Evolutionary conservation across 2,113 vertebrate genomes (phyloP).

Genomic region (Pseudonaja textilis): DNA sequence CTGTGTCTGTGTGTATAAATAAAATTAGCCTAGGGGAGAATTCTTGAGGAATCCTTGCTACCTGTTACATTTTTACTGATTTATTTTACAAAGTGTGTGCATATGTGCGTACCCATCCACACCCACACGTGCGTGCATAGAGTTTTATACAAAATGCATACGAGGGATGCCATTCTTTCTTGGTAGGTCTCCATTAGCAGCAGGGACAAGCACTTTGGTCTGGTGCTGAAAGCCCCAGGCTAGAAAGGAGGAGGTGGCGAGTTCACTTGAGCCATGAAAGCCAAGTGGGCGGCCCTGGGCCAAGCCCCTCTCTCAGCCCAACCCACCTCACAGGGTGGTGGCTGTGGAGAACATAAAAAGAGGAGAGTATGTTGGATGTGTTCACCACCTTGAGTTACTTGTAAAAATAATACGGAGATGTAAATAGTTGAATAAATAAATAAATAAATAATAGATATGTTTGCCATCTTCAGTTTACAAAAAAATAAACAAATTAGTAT

Average conservation of each 20-base stretch:
- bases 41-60: neutral
- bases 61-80: neutral
- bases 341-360: neutral
- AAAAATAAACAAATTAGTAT: neutral
- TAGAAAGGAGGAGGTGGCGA: neutral
- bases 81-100: neutral
- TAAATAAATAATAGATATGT: neutral
- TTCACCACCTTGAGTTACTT: neutral
- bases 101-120: neutral
- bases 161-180: neutral
- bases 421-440: no score
- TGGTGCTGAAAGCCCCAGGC: neutral
- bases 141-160: neutral
- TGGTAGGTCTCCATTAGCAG: neutral
- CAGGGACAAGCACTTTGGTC: no score
- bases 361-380: neutral
- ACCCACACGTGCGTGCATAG: rapidly evolving
- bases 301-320: neutral
- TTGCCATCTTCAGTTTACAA: neutral
- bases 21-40: neutral
- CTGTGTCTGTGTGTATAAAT: no score
- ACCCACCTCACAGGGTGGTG: neutral
- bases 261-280: neutral
- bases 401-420: neutral
- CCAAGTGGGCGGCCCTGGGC: neutral